Evolutionary conservation across 2,888 invertebrate genomes (phyloP), one percentile per base, ranked within the genome.

Genomic region (Beris chalybata): DNA sequence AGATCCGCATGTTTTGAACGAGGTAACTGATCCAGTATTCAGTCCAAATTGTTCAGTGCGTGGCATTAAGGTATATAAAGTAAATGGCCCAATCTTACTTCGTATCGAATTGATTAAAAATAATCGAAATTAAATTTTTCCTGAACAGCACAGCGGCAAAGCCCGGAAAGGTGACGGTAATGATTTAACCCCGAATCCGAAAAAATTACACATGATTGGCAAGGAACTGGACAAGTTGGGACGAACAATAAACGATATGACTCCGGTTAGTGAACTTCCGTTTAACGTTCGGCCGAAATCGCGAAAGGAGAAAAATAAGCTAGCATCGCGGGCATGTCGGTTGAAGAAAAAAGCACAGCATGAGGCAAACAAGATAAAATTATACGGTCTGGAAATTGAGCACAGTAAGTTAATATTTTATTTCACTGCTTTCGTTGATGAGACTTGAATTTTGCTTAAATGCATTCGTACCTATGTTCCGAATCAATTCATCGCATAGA

Each of bases 271-370:
- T 74, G 96, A 96, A 79, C 82, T 97, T 73, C 95, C 95, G 50
- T 92, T 93, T 77, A 92, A 91, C 76, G 89, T 91, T 38, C 83
- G 95, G 72, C 92, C 94, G 11, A 94, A 93, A 78, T 93, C 95
- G n/a, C 86, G 97, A 65, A 97, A 97, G 80, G 97, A 98, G 80
- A 97, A 98, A 79, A 98, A 98, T 79, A 97, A 97, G 82, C 83
- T 97, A 65, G 97, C 98, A 9, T 97, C 97, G 0, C 88, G 97
- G 70, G 97, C 97, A 43, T 98, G 97, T 79, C 87, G 97, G 44
- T 84, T 98, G 75, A 98, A 98, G 86, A 98, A 98, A 82, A 98
- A 97, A 82, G 98, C 98, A 4, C 97, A 97, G 78, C 97, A 98
- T 79, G 98, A 98, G 82, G 97, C 98, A 3, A 97, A 97, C 78